Conservation (phyloP, 2,113 vertebrate species). For the Neolamprologus tretocephalus region DNA sequence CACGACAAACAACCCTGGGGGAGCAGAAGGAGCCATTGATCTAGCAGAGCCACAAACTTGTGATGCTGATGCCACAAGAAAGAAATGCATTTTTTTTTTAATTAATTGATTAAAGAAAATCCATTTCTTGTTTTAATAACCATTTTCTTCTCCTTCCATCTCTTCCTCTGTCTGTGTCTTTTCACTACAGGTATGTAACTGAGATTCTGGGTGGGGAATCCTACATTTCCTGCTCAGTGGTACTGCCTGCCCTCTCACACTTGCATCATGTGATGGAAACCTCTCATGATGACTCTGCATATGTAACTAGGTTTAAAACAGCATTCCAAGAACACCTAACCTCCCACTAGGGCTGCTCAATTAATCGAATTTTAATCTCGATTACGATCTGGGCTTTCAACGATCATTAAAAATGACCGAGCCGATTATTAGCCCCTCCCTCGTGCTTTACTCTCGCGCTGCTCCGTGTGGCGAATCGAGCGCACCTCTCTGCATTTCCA, state of each 20-base stretch:
- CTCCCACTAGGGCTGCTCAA: neutral
- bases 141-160: neutral
- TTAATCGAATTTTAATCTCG: rapidly evolving
- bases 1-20: neutral
- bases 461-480: too few relatives aligned
- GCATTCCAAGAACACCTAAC: neutral
- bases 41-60: neutral
- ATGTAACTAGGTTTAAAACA: neutral
- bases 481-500: too few relatives aligned
- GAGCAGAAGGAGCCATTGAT: neutral
- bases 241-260: neutral
- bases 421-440: too few relatives aligned
- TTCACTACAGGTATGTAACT: neutral
- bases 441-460: too few relatives aligned
- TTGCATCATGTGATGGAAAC: neutral
- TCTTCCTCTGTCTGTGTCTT: neutral
- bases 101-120: neutral
- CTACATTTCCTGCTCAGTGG: neutral
- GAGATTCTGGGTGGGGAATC: neutral
- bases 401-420: too few relatives aligned
- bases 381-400: too few relatives aligned
- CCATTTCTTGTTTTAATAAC: neutral
- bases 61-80: neutral
- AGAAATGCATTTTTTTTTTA: rapidly evolving
- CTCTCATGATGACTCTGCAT: neutral